Conservation (phyloP, 2,888 invertebrate species). For the Ochropacha duplaris region DNA sequence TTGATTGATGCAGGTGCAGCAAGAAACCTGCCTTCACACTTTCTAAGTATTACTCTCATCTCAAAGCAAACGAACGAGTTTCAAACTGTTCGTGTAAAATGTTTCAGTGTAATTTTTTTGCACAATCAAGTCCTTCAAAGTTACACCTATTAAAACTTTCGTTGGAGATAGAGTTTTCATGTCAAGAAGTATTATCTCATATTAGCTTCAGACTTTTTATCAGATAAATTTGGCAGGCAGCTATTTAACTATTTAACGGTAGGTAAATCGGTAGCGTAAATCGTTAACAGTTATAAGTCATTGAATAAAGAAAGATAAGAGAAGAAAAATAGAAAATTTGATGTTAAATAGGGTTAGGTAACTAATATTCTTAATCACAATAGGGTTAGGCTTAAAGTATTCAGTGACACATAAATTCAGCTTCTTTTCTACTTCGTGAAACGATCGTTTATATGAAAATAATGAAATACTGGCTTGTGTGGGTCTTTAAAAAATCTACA, state of each 20-base stretch:
- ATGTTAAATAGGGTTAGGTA: no score
- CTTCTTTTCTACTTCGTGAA: no score
- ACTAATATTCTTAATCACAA: no score
- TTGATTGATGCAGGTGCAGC: slow-evolving; percentile 76
- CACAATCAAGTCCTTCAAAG: slow-evolving; percentile 9
- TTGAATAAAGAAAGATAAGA: no score
- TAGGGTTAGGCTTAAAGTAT: no score
- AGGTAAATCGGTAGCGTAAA: no score
- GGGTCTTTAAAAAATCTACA: no score
- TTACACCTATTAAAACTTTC: background rate
- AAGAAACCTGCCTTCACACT: slow-evolving; percentile 61
- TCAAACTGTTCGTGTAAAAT: slow-evolving; percentile 25
- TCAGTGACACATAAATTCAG: no score
- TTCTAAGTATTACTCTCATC: slow-evolving; percentile 27
- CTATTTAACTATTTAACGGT: background rate
- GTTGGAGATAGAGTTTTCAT: background rate
- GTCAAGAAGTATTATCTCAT: background rate
- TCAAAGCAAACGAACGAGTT: slow-evolving; percentile 30
- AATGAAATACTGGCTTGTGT: no score
- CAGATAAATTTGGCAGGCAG: background rate
- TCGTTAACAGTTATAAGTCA: no score
- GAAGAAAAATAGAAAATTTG: no score
- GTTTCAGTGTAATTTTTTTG: slow-evolving; percentile 19
- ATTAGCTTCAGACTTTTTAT: background rate
- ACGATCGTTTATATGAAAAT: no score